Conservation (phyloP, 2,797 vertebrate species). For the Hylomyscus alleni region DNA sequence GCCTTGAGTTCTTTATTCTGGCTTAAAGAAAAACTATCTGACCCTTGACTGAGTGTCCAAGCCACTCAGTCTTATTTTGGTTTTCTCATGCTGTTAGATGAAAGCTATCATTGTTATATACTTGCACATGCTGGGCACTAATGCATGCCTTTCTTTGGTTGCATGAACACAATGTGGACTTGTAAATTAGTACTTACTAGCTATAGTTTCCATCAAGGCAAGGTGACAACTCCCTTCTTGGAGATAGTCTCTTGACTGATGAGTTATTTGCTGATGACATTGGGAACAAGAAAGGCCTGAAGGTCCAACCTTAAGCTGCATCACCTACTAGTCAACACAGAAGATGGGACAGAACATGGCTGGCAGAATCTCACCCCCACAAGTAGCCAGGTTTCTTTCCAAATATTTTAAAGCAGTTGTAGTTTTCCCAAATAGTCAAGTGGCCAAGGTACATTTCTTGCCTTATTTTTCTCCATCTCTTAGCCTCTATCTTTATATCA, state of each 20-base stretch:
- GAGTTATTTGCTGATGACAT: neutral
- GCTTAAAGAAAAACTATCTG: neutral
- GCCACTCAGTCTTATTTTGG: neutral
- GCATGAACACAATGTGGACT: neutral
- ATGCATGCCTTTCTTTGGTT: neutral
- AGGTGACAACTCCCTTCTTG: neutral
- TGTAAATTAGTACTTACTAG: neutral
- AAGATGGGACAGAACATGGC: neutral
- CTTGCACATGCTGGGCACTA: neutral
- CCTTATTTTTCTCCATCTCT: neutral
- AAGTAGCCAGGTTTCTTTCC: neutral
- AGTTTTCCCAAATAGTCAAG: neutral
- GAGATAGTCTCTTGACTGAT: neutral
- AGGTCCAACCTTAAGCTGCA: neutral
- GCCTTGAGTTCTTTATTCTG: slow-evolving; percentile 65
- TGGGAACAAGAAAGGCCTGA: neutral
- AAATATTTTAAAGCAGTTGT: neutral
- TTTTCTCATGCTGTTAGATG: fast-evolving
- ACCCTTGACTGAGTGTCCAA: neutral
- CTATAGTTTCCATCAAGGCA: neutral
- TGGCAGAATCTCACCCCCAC: neutral
- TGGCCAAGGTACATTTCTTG: neutral
- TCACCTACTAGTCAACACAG: neutral
- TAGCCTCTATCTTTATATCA: neutral
- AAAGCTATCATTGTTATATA: neutral